Base-by-base conservation (phyloP, 1,140 invertebrate genomes). In the Vollenhovia emeryi region DNA sequence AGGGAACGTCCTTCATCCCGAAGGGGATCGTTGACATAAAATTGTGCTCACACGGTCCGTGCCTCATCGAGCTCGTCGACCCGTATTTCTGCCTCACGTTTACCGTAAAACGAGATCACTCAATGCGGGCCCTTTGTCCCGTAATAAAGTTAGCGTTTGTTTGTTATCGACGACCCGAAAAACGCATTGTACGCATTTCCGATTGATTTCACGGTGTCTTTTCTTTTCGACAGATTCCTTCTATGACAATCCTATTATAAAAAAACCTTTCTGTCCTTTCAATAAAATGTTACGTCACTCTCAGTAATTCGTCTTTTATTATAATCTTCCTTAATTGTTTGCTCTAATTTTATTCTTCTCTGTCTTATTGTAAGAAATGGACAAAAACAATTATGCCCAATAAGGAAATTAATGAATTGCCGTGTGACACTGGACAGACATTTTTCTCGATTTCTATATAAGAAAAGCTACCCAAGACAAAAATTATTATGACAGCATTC, bases 1-100 rank as follows among this genome's bases (percentile, higher is more conserved):
- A 82, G 40, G n/a, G 50, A 57, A 73, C 36, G 13, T 82, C 9
- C 13, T 71, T 80, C 50, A 24, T 57, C n/a, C 50, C 66, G 50
- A 59, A 82, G 50, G n/a, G 52, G 78, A 82, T 71, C 78, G 66
- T 73, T 59, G 66, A 82, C 50, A 82, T 73, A 82, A 82, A 82
- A 82, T 82, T 71, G 78, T 60, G 50, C 50, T 71, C 78, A 73
- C 64, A 80, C 50, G 78, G 66, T 82, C 7, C 36, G 68, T 27
- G 9, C 27, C 50, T 57, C 78, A 82, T 73, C 24, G 78, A 73
- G 52, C 66, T 82, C 64, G 27, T 73, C 78, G 78, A 82, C 36
- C 78, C 78, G 50, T 82, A 82, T 57, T 82, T 73, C 78, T 73
- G 66, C n/a, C n/a, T 30, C 50, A 43, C 66, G 50, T 82, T 73